Conservation (phyloP, 2,888 invertebrate genomes). For the Rotaria macrura region DNA sequence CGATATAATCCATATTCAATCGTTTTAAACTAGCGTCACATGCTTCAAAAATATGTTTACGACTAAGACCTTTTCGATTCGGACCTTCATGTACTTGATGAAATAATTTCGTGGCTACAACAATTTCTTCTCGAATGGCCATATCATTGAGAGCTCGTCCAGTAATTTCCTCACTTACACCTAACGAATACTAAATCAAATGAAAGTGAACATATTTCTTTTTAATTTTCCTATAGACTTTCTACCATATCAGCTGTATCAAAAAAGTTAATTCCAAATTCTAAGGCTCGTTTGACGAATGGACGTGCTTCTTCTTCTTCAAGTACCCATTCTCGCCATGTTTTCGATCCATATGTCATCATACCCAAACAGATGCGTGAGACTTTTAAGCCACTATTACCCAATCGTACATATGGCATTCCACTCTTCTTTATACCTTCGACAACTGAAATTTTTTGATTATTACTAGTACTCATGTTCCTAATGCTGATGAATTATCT, state of each 20-base stretch:
- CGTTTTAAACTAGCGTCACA: slow-evolving; percentile 2
- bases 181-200: neutral
- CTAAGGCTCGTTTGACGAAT: neutral
- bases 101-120: neutral
- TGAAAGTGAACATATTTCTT: neutral
- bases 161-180: neutral
- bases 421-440: neutral
- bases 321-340: slow-evolving; percentile 8
- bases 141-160: neutral
- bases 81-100: neutral
- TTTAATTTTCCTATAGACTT: neutral
- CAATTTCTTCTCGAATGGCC: neutral
- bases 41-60: neutral
- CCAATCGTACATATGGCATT: neutral
- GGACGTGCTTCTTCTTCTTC: neutral
- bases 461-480: neutral
- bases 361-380: neutral
- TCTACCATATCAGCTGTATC: neutral
- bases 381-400: neutral
- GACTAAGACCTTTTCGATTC: neutral
- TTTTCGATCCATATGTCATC: neutral
- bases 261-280: neutral
- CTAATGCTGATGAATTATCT: too few relatives aligned
- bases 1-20: slow-evolving; percentile 14
- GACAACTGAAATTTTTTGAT: neutral